phyloP scores from a whole-genome alignment of 2,888 invertebrate genomes.

The Monoplex corrugatus region DNA sequence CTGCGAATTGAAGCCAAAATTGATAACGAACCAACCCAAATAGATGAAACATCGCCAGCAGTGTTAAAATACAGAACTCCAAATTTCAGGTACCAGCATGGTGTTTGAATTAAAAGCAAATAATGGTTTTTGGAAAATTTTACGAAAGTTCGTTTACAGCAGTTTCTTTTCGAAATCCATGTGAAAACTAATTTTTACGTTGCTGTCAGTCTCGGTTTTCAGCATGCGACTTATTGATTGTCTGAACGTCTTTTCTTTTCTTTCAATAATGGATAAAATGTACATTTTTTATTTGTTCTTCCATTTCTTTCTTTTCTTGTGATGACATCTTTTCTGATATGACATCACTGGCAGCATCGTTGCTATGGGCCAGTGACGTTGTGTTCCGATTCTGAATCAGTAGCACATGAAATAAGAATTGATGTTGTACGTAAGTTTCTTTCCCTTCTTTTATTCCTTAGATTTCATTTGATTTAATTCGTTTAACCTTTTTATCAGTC shows the following conservation, averaged over 20 bases:
- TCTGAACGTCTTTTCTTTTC: not conserved
- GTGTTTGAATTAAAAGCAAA: conserved; percentile 26
- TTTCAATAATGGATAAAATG: too few relatives aligned
- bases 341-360: conserved; percentile 14
- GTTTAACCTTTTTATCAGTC: too few relatives aligned
- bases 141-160: conserved; percentile 15
- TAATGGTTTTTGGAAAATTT: not conserved
- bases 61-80: conserved; percentile 80
- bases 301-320: not conserved
- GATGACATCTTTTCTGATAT: conserved; percentile 7
- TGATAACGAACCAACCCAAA: conserved; percentile 77
- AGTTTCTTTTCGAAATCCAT: not conserved
- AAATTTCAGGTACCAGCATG: conserved; percentile 76
- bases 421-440: too few relatives aligned
- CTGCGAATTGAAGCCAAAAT: conserved; percentile 75
- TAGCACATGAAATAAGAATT: too few relatives aligned
- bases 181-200: not conserved
- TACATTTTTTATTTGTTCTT: not conserved
- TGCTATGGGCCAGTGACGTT: conserved; percentile 34
- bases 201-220: not conserved
- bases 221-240: not conserved
- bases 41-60: conserved; percentile 77
- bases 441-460: too few relatives aligned
- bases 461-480: too few relatives aligned
- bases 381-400: not conserved